Evolutionary conservation across 2,113 vertebrate genomes (phyloP).

Genomic region (Phalacrocorax pelagicus): DNA sequence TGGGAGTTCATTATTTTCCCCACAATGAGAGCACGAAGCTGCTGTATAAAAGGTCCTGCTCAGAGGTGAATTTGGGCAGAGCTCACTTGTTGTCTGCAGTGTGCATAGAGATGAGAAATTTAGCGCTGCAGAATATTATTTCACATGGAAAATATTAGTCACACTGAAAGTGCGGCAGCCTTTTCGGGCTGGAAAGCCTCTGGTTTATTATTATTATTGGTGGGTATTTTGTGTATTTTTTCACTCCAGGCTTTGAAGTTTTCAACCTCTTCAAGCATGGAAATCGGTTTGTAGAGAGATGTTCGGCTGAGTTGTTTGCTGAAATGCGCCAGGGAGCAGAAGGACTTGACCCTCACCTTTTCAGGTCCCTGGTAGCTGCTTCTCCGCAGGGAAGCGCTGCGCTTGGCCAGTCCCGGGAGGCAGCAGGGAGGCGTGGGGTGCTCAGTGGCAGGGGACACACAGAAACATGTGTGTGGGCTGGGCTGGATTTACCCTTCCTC

Average conservation of each 20-base stretch:
- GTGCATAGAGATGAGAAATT: background rate
- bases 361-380: background rate
- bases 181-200: background rate
- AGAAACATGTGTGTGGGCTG: rapidly evolving
- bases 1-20: background rate
- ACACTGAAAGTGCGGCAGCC: conserved; percentile 4
- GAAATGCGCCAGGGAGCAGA: background rate
- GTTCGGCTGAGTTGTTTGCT: background rate
- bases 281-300: conserved; percentile 2
- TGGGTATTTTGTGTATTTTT: background rate
- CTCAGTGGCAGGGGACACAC: too few relatives aligned
- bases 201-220: background rate
- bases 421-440: background rate
- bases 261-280: background rate
- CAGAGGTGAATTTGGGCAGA: background rate
- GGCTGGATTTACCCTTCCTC: background rate
- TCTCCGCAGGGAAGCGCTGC: background rate
- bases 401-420: rapidly evolving
- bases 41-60: background rate
- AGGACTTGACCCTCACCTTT: background rate
- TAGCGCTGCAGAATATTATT: background rate
- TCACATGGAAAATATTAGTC: conserved; percentile 22
- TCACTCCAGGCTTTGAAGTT: conserved; percentile 38
- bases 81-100: background rate
- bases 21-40: rapidly evolving